Conservation (phyloP, 1,140 invertebrate genomes). For the Drosophila virilis region DNA sequence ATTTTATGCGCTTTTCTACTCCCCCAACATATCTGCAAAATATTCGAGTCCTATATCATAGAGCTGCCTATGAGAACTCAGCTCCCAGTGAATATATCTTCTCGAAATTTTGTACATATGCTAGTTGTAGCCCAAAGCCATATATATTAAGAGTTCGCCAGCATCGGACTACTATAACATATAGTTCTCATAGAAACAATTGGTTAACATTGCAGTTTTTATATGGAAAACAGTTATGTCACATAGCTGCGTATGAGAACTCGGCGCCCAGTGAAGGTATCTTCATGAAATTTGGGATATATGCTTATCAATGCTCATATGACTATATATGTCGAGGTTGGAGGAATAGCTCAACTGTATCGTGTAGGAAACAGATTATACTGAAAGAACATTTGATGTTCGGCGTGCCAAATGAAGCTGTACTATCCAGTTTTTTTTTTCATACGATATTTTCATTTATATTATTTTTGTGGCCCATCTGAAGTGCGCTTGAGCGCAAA, state of each 20-base stretch:
- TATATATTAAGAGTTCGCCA: neutral
- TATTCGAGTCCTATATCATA: neutral
- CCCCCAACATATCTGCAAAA: too few relatives aligned
- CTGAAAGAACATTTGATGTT: neutral
- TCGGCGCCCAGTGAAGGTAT: neutral
- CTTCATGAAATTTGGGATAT: neutral
- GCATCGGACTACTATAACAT: neutral
- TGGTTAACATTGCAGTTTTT: too few relatives aligned
- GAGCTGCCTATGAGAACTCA: neutral
- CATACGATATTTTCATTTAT: neutral
- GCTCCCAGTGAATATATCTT: neutral
- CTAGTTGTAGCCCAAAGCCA: neutral
- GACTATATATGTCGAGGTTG: neutral
- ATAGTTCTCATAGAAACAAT: neutral
- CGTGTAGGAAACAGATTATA: neutral
- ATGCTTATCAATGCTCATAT: neutral
- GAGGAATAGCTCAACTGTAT: neutral
- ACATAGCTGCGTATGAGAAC: neutral
- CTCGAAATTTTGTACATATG: neutral
- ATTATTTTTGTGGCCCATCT: neutral
- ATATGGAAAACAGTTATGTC: too few relatives aligned
- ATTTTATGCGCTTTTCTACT: too few relatives aligned
- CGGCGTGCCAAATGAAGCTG: neutral
- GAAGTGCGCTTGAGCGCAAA: constrained; percentile 59
- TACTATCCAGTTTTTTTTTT: neutral